Percentiles rank a stretch among this genome's conserved stretches.
These are phyloP conservation scores for Cryptoprocta ferox DNA, from an alignment of 2,797 vertebrate genomes.

Conservation along the genomic window DNA sequence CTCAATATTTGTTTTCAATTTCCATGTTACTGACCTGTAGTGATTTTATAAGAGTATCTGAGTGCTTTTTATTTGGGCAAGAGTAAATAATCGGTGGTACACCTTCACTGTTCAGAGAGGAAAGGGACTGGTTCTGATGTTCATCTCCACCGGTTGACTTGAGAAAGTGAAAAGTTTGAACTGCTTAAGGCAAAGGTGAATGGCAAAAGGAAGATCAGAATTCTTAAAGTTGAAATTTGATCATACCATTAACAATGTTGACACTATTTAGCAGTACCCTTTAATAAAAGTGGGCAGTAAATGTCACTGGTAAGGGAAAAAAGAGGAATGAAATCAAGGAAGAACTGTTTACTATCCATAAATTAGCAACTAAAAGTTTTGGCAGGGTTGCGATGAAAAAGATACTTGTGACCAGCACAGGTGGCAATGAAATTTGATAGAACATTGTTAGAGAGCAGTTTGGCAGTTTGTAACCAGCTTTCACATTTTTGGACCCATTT, in stretches of 20 bases:
- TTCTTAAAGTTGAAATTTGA: constrained; percentile 20
- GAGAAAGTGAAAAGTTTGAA: constrained; percentile 17
- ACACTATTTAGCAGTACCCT: background rate
- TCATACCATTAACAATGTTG: background rate
- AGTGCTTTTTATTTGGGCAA: background rate
- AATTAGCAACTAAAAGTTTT: background rate
- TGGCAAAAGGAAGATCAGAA: background rate
- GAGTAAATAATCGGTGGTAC: background rate
- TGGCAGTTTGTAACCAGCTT: background rate
- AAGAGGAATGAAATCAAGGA: background rate
- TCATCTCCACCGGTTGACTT: background rate
- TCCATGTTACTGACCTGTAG: background rate
- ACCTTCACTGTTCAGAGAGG: background rate
- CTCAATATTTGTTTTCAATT: background rate
- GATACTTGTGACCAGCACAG: background rate
- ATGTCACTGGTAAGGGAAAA: constrained; percentile 7
- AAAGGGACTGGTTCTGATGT: background rate
- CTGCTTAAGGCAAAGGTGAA: background rate
- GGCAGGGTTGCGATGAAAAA: constrained; percentile 8
- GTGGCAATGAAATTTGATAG: background rate
- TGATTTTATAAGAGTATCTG: background rate
- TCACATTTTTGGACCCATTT: background rate
- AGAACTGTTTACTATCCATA: background rate
- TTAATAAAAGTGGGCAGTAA: background rate
- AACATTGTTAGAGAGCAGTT: background rate